Base-by-base conservation (phyloP, 2,888 invertebrate genomes). In the Meghimatium bilineatum region DNA sequence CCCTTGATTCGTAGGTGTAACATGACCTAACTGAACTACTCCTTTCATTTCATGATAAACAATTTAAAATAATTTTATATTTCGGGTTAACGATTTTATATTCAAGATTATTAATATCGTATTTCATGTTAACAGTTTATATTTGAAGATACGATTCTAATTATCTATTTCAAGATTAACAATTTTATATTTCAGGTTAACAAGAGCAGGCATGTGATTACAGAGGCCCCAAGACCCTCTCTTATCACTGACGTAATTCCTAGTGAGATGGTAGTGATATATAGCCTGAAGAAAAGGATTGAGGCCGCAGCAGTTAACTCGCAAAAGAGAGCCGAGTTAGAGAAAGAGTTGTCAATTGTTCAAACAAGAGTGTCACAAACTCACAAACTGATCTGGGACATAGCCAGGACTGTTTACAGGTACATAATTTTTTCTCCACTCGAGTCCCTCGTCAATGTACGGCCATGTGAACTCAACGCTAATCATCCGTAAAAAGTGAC, bases 211-310 rank as follows among this genome's bases (percentile, higher is more conserved):
- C 10, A n/a, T 44, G 3, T 23, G 0, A 52, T 74, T 8, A 49
- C 32, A 6, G 6, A 52, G 32, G 52, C 23, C 8, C 74, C 74
- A 52, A 52, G 74, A 5, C 29, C 12, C 17, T 20, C 20, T 8
- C 63, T 38, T 0, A 85, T 91, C 90, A 85, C 78, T 84, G 93
- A 94, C 89, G 92, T 93, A 56, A 93, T 94, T 12, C 89, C 91
- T 20, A 92, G 93, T 67, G 93, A 92, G 69, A 94, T 94, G 88
- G 94, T 94, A 1, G 93, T 94, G 23, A 83, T 94, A 32, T 92
- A 91, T 60, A 91, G 93, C 60, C 89, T 94, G 26, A 74, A 91
- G 81, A 76, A 67, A 66, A 85, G 87, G 20, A 49, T 82, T 20
- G 67, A 32, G 0, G 66, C 63, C 6, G 69, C 82, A 17, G 34